Conservation (phyloP, 2,888 invertebrate genomes). For the Dendrolimus pini region DNA sequence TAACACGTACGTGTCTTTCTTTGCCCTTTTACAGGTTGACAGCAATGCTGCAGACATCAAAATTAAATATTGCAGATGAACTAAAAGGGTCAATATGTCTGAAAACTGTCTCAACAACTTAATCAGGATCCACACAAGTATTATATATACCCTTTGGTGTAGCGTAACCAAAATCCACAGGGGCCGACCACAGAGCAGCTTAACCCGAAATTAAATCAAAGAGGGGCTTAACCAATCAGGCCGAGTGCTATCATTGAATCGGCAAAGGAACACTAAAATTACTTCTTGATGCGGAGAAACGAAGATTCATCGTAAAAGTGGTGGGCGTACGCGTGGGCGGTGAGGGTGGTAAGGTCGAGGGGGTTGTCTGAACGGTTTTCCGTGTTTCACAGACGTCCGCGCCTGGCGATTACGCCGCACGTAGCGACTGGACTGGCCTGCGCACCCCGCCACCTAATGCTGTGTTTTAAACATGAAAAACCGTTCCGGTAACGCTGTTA, state of each 20-base stretch:
- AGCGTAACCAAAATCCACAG: slow-evolving; percentile 54
- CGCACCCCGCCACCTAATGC: slow-evolving; percentile 54
- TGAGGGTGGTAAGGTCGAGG: slow-evolving; percentile 24
- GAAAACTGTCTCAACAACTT: background rate
- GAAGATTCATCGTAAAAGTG: slow-evolving; percentile 77
- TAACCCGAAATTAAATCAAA: slow-evolving; percentile 77
- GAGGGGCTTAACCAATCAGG: slow-evolving; percentile 74
- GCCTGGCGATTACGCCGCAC: slow-evolving; percentile 67
- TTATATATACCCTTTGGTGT: slow-evolving; percentile 40
- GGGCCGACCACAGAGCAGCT: slow-evolving; percentile 63
- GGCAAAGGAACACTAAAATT: slow-evolving; percentile 76
- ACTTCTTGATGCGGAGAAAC: slow-evolving; percentile 77
- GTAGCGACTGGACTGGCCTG: slow-evolving; percentile 52
- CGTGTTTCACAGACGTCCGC: slow-evolving; percentile 70
- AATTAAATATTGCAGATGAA: no score
- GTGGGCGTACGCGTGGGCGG: slow-evolving; percentile 41
- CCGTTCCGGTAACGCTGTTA: slow-evolving; percentile 69
- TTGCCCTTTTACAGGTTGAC: no score
- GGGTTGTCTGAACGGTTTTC: slow-evolving; percentile 73
- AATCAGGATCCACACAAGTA: slow-evolving; percentile 4
- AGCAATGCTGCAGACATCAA: no score
- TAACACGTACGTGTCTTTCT: no score
- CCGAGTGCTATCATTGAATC: slow-evolving; percentile 77
- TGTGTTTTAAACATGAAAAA: slow-evolving; percentile 73
- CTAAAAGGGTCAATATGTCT: no score